Base-by-base conservation (phyloP, 2,797 vertebrate species). In the Lagorchestes hirsutus region DNA sequence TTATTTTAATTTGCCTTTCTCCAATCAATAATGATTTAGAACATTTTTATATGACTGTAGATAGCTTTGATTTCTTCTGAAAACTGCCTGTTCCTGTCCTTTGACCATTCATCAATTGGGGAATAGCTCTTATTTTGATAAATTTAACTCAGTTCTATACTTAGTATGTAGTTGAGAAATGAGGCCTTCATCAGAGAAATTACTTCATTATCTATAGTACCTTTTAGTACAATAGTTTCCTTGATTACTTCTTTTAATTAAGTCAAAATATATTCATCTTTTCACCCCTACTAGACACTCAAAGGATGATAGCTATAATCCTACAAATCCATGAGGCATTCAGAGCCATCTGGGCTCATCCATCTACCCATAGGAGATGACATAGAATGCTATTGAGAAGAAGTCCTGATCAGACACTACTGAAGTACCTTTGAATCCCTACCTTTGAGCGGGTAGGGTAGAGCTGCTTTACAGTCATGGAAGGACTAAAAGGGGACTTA, bases 391-490 rank as follows among this genome's bases (percentile, higher is more conserved):
- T 18, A 40, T 24, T 82, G 74, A 82, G n/a, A 52, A 40, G 55
- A 93, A 82, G 92, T n/a, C 57, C 52, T 62, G 22, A 90, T 28
- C 11, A 94, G 74, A 95, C 57, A 90, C 55, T 50, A 31, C 18
- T 0, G 0, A 46, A 31, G 29, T 55, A 31, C 58, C 93, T 94
- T 67, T 57, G 56, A 93, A 31, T 28, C 3, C 29, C 27, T 57
- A 28, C 56, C 8, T 57, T 57, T 82, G 56, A 55, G 82, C 29
- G 57, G 90, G 54, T 54, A 90, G 54, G 40, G 54, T 55, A 74
- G 62, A 31, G 12, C 6, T 54, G 16, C 50, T 90, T 54, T 54
- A 50, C 29, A 46, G 27, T 54, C n/a, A 40, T 74, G n/a, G 34
- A 74, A 40, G 18, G 18, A 2, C 67, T 74, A 74, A 74, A 74